A percentile compares a stretch with the other conserved stretches of the same genome.
Evolutionary conservation across 1,140 invertebrate genomes (phyloP).

Genomic region (Drosophila pseudoananassae): DNA sequence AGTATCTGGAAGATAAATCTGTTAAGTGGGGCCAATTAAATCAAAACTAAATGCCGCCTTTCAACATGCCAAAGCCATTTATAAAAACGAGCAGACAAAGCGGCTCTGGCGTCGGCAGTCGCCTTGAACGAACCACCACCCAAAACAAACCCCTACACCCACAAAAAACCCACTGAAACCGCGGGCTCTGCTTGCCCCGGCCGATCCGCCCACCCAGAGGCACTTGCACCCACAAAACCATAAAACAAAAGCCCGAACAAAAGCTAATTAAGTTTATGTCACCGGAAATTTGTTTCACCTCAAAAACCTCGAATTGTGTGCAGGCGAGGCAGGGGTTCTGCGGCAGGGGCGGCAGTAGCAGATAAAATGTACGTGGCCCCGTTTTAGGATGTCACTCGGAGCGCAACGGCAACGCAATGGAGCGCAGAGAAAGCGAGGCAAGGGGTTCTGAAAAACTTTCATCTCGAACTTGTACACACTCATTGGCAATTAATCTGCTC

Average conservation of each 20-base stretch:
- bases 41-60: slow-evolving; percentile 75
- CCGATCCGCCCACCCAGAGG: slow-evolving; percentile 9
- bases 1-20: slow-evolving; percentile 72
- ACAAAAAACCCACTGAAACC: slow-evolving; percentile 14
- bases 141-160: slow-evolving; percentile 5
- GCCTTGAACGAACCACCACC: slow-evolving; percentile 4
- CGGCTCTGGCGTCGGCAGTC: slow-evolving; percentile 2
- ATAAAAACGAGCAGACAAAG: slow-evolving; percentile 53
- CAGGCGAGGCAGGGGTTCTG: slow-evolving; percentile 20
- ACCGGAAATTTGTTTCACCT: slow-evolving; percentile 83
- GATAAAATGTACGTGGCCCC: slow-evolving; percentile 77
- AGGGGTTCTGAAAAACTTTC: slow-evolving; percentile 71
- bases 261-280: slow-evolving; percentile 83
- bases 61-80: slow-evolving; percentile 64
- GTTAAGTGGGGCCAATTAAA: slow-evolving; percentile 75
- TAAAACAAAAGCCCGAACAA: slow-evolving; percentile 82
- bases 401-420: slow-evolving; percentile 40
- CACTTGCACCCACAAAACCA: slow-evolving; percentile 78
- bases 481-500: slow-evolving; percentile 80
- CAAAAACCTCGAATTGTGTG: slow-evolving; percentile 82
- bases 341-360: slow-evolving; percentile 11
- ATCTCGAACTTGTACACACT: slow-evolving; percentile 74
- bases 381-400: slow-evolving; percentile 61
- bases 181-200: neutral
- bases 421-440: slow-evolving; percentile 20